These are phyloP conservation scores for Zaprionus nigranus DNA, from an alignment of 1,140 invertebrate species.

Conservation along the genomic window DNA sequence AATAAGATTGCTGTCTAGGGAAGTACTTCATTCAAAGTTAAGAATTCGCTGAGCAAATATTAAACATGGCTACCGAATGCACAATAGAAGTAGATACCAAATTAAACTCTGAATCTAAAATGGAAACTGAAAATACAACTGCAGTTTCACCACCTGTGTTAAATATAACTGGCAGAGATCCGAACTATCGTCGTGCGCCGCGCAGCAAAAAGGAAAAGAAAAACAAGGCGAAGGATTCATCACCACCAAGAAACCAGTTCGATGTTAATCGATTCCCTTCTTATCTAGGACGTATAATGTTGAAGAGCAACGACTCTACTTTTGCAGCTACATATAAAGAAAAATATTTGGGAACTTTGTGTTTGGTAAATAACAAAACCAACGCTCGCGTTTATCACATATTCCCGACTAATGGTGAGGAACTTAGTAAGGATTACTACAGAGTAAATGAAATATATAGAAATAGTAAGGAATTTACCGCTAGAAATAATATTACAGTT, in stretches of 20 bases:
- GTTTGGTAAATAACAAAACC: slow-evolving; percentile 28
- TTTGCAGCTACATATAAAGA: background rate
- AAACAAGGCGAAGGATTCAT: background rate
- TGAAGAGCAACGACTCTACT: slow-evolving; percentile 11
- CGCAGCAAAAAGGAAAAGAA: background rate
- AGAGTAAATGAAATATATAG: slow-evolving; percentile 11
- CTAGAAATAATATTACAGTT: slow-evolving; percentile 35
- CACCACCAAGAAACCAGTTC: background rate
- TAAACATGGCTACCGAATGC: background rate
- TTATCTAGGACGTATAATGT: slow-evolving; percentile 30
- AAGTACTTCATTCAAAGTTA: background rate
- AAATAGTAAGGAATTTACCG: slow-evolving; percentile 24
- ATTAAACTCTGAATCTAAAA: background rate
- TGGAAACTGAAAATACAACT: background rate
- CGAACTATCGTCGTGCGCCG: background rate
- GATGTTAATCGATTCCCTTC: slow-evolving; percentile 17
- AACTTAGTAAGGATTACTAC: slow-evolving; percentile 10
- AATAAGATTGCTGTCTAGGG: background rate
- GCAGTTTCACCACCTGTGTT: background rate
- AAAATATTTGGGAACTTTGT: slow-evolving; percentile 36
- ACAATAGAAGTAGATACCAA: background rate
- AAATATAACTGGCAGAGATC: slow-evolving; percentile 35
- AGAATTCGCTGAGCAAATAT: background rate
- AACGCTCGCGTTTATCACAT: slow-evolving; percentile 36
- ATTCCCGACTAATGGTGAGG: slow-evolving; percentile 16